A percentile compares a stretch with the other conserved stretches of the same genome.
These are phyloP conservation scores for Hestina assimilis DNA, from an alignment of 1,140 invertebrate species.

Conservation along the genomic window DNA sequence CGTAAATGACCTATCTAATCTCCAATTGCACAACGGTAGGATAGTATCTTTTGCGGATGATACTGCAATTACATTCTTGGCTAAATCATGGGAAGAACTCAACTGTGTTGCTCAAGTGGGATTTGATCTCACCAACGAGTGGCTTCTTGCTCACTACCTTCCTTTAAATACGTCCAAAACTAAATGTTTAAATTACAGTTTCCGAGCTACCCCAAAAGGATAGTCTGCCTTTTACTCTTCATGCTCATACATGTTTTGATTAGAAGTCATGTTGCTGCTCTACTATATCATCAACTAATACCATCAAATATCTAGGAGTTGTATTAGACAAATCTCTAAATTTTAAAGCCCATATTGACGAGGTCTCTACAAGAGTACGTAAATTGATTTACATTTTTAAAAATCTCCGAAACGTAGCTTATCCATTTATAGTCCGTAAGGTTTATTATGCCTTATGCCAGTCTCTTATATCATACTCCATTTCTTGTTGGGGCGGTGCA, in stretches of 20 bases:
- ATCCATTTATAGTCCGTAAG: background rate
- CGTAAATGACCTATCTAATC: conserved; percentile 25
- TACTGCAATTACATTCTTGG: conserved; percentile 24
- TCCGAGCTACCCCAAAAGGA: background rate
- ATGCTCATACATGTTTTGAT: conserved; percentile 9
- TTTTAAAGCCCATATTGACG: background rate
- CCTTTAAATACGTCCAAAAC: conserved; percentile 33
- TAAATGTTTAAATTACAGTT: conserved; percentile 20
- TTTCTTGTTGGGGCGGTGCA: background rate
- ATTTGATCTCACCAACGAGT: background rate
- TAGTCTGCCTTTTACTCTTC: background rate
- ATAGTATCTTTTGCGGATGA: conserved; percentile 31
- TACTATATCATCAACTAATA: background rate
- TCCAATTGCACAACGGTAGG: conserved; percentile 7
- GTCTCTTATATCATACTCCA: background rate
- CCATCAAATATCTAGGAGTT: conserved; percentile 15
- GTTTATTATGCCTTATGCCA: background rate
- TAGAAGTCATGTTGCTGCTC: conserved; percentile 1
- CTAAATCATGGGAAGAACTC: conserved; percentile 19
- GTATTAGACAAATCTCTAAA: background rate
- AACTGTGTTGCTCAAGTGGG: conserved; percentile 1
- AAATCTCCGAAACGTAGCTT: background rate
- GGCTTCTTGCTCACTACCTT: conserved; percentile 21
- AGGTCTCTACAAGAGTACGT: background rate
- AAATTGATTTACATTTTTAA: background rate